These are phyloP conservation scores for Prunella himalayana DNA, from an alignment of 2,113 vertebrate genomes.

Conservation along the genomic window DNA sequence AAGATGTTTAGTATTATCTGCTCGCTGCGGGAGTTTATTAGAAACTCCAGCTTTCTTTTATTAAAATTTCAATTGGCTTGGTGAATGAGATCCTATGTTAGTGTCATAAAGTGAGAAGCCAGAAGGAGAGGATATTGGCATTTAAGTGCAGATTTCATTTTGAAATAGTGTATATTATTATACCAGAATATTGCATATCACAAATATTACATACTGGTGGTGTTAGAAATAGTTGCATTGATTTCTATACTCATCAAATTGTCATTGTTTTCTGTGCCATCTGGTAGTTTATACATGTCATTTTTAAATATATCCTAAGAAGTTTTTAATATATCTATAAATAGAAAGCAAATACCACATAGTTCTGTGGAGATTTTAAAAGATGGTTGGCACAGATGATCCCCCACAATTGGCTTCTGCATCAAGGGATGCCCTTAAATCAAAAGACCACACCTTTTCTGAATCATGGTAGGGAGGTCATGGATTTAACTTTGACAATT, in stretches of 20 bases:
- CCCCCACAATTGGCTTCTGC: background rate
- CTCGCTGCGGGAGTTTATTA: slow-evolving; percentile 85
- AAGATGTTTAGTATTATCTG: slow-evolving; percentile 84
- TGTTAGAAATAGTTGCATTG: slow-evolving; percentile 67
- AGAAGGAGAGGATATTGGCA: slow-evolving; percentile 84
- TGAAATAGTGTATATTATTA: slow-evolving; percentile 75
- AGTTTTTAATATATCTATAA: slow-evolving; percentile 56
- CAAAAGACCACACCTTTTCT: background rate
- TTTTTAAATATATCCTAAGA: slow-evolving; percentile 66
- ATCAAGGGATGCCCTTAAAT: background rate
- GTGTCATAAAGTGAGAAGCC: slow-evolving; percentile 84
- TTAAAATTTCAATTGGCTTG: slow-evolving; percentile 88
- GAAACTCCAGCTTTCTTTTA: slow-evolving; percentile 88
- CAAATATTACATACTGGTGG: slow-evolving; percentile 71
- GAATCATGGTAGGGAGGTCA: background rate
- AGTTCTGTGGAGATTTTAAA: slow-evolving; percentile 3
- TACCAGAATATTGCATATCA: slow-evolving; percentile 73
- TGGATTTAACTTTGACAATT: background rate
- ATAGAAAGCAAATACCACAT: background rate
- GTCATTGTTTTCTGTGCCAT: slow-evolving; percentile 64
- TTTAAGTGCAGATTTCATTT: slow-evolving; percentile 83
- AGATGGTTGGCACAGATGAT: background rate
- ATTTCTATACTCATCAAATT: slow-evolving; percentile 70
- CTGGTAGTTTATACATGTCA: slow-evolving; percentile 63
- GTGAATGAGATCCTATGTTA: slow-evolving; percentile 84